These are phyloP conservation scores for Clytia hemisphaerica DNA, from an alignment of 30 jellyfish, hydroid and myxozoan genomes.

Conservation along the genomic window DNA sequence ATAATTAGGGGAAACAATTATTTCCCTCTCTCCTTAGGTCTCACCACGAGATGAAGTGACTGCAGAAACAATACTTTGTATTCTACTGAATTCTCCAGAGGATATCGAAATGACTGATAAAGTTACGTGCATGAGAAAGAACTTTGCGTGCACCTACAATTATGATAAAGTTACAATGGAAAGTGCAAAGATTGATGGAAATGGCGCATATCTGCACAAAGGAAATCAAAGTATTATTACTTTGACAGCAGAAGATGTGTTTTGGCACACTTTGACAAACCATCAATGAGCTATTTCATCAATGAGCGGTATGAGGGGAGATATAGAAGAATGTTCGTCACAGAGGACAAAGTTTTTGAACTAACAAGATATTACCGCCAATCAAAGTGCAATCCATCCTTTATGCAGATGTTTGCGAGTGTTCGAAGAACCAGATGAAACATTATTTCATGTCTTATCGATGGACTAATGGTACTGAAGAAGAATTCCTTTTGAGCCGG, in stretches of 20 bases:
- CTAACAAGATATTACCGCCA: constrained; percentile 8
- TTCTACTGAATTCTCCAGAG: constrained; percentile 9
- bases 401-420: constrained; percentile 16
- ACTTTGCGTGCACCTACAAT: constrained; percentile 27
- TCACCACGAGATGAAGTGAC: constrained; percentile 3
- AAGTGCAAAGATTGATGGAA: constrained; percentile 15
- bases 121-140: constrained; percentile 5
- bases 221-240: constrained; percentile 2
- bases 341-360: not conserved
- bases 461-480: constrained; percentile 24
- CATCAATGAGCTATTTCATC: not conserved
- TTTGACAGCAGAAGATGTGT: not conserved
- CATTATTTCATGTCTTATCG: too few relatives aligned
- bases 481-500: constrained; percentile 23
- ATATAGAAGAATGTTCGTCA: constrained; percentile 1
- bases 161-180: constrained; percentile 17
- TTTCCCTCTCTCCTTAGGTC: too few relatives aligned
- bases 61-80: constrained; percentile 14
- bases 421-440: constrained; percentile 8
- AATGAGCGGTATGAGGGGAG: not conserved
- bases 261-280: not conserved
- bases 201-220: constrained; percentile 15
- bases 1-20: too few relatives aligned
- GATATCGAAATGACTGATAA: constrained; percentile 16
- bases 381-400: not conserved